Evolutionary conservation across 2,888 invertebrate species (phyloP).

Genomic region (Cyaniris semiargus): DNA sequence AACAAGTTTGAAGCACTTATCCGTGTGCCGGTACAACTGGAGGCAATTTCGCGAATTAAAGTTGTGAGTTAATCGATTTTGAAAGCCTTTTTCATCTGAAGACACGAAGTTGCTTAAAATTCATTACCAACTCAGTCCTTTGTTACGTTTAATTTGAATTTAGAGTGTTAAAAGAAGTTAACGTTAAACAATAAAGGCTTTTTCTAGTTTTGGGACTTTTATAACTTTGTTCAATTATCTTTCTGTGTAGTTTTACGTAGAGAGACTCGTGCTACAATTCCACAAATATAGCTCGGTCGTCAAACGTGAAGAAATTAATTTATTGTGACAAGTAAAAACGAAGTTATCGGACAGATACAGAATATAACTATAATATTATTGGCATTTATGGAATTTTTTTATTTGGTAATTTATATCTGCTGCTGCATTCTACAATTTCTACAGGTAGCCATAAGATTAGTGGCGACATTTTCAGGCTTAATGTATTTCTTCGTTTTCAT

Average conservation of each 20-base stretch:
- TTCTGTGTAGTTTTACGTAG: background rate
- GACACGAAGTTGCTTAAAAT: background rate
- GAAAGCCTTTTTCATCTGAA: background rate
- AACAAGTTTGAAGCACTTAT: slow-evolving; percentile 17
- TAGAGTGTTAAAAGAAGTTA: background rate
- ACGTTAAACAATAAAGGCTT: background rate
- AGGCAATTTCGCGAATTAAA: slow-evolving; percentile 14
- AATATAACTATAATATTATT: no score
- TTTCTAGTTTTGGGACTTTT: background rate
- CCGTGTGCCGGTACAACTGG: background rate
- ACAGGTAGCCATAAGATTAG: no score
- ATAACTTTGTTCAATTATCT: background rate
- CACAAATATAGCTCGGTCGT: no score
- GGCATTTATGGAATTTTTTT: no score
- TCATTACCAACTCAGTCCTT: background rate
- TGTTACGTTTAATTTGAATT: slow-evolving; percentile 9
- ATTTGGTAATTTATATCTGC: no score
- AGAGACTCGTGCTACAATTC: background rate
- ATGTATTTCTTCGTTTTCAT: no score
- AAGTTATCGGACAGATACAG: no score
- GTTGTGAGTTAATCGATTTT: slow-evolving; percentile 14
- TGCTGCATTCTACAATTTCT: no score
- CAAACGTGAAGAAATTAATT: no score
- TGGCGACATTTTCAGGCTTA: no score
- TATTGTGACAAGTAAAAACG: no score